phyloP scores from a whole-genome alignment of 2,888 invertebrate genomes.

The Dioctria rufipes region DNA sequence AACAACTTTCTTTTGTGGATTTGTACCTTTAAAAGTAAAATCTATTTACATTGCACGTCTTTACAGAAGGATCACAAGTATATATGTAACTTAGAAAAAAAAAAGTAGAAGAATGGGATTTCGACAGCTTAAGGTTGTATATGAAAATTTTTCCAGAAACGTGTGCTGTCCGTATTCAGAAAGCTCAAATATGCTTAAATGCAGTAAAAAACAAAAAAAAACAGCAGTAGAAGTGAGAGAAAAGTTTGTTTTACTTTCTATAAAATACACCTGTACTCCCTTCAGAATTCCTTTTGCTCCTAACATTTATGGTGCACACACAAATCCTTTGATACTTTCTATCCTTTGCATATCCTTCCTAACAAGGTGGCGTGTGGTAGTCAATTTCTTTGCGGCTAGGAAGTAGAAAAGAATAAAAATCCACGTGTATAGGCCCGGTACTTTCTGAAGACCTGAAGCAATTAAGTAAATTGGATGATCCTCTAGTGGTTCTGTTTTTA shows the following conservation, averaged over 20 bases:
- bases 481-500: conserved; percentile 6
- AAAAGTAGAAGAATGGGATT: not conserved
- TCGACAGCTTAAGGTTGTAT: not conserved
- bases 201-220: too few relatives aligned
- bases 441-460: conserved; percentile 23
- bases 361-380: conserved; percentile 9
- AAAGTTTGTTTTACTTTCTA: too few relatives aligned
- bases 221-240: too few relatives aligned
- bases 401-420: conserved; percentile 29
- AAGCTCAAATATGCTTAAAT: not conserved
- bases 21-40: conserved; percentile 5
- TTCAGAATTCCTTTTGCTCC: not conserved
- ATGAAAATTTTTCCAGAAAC: conserved; percentile 29
- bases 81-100: not conserved
- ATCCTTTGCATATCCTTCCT: not conserved
- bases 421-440: not conserved
- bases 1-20: conserved; percentile 21
- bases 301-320: conserved; percentile 10
- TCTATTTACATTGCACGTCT: conserved; percentile 24
- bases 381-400: conserved; percentile 9
- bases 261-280: not conserved
- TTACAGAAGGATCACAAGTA: not conserved
- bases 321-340: conserved; percentile 16
- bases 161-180: conserved; percentile 1
- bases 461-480: conserved; percentile 44